These are phyloP conservation scores for Diarsia dahlii DNA, from an alignment of 2,888 invertebrate species.

Conservation along the genomic window DNA sequence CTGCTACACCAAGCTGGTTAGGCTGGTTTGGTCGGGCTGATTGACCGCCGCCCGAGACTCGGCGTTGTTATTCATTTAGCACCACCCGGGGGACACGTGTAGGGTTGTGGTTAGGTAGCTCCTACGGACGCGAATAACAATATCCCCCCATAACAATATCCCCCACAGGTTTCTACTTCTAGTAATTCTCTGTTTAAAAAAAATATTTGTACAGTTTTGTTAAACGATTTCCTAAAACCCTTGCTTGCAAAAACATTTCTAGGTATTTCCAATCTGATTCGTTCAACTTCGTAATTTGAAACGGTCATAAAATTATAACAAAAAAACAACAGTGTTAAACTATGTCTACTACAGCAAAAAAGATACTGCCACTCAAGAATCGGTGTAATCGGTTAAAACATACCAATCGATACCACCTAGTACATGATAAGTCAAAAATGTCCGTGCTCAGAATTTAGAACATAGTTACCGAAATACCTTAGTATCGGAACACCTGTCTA, in stretches of 20 bases:
- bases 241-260: not conserved
- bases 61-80: too few relatives aligned
- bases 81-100: too few relatives aligned
- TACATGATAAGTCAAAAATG: conserved; percentile 61
- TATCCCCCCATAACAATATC: too few relatives aligned
- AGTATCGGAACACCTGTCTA: conserved; percentile 63
- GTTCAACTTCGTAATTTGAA: conserved; percentile 26
- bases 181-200: not conserved
- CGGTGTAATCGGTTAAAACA: conserved; percentile 63
- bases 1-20: too few relatives aligned
- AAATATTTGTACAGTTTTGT: not conserved
- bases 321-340: not conserved
- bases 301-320: conserved; percentile 13
- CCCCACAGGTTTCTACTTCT: too few relatives aligned
- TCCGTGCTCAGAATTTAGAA: conserved; percentile 70
- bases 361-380: conserved; percentile 20
- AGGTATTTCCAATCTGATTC: not conserved
- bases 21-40: too few relatives aligned
- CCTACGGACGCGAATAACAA: too few relatives aligned
- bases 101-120: too few relatives aligned
- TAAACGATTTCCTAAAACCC: not conserved
- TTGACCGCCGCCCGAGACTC: too few relatives aligned
- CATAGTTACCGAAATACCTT: conserved; percentile 61
- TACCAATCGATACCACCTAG: conserved; percentile 70
- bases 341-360: not conserved